A percentile compares a stretch with the other conserved stretches of the same genome.
Conservation (phyloP, 1,140 invertebrate genomes). For the Atopsyche davidsoni region DNA sequence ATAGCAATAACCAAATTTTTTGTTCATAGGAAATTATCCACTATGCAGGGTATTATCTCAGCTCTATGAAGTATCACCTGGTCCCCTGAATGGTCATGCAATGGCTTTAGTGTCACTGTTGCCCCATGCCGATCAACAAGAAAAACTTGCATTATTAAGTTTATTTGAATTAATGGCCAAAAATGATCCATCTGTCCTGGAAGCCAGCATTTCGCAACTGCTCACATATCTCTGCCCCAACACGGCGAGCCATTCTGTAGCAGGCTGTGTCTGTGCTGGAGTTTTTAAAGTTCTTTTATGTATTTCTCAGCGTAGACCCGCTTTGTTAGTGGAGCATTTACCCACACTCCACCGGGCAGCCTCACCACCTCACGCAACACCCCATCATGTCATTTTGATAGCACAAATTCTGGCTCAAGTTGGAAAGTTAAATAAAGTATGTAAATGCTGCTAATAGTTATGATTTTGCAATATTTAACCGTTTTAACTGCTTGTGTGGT, state of each 20-base stretch:
- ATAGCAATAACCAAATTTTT: too few relatives aligned
- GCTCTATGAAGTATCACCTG: slow-evolving; percentile 79
- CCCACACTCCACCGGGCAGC: slow-evolving; percentile 61
- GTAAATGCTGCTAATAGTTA: slow-evolving; percentile 20
- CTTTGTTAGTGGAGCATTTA: slow-evolving; percentile 62
- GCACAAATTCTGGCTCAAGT: slow-evolving; percentile 60
- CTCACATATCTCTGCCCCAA: slow-evolving; percentile 57
- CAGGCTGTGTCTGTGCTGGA: slow-evolving; percentile 44
- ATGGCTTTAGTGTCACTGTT: slow-evolving; percentile 75
- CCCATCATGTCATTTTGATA: slow-evolving; percentile 57
- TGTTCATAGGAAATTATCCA: slow-evolving; percentile 69
- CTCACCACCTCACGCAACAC: slow-evolving; percentile 52
- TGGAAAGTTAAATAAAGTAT: slow-evolving; percentile 57
- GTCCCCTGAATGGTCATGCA: slow-evolving; percentile 77
- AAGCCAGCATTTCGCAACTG: slow-evolving; percentile 70
- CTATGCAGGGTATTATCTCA: slow-evolving; percentile 79
- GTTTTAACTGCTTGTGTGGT: too few relatives aligned
- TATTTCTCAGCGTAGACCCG: slow-evolving; percentile 62
- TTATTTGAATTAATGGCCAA: slow-evolving; percentile 76
- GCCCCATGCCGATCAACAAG: slow-evolving; percentile 72
- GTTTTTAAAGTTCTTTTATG: slow-evolving; percentile 66
- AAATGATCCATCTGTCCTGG: slow-evolving; percentile 69
- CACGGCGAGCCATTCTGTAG: slow-evolving; percentile 34
- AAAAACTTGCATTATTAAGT: slow-evolving; percentile 75
- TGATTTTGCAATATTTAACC: too few relatives aligned